These are phyloP conservation scores for Heliconius hermathena DNA, from an alignment of 1,140 invertebrate genomes.

Conservation along the genomic window DNA sequence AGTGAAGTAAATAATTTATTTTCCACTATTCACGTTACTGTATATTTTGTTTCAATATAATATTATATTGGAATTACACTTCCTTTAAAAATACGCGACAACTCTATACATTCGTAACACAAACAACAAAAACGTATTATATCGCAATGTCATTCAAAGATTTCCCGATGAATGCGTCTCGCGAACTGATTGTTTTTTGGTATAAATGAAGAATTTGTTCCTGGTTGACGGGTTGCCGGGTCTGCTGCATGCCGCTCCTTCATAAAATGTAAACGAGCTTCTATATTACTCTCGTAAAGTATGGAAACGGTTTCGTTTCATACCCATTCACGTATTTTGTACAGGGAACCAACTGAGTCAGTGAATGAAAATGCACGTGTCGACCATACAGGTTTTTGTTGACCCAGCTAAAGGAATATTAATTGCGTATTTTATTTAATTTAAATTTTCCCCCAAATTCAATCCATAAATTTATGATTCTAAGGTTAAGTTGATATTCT, in stretches of 20 bases:
- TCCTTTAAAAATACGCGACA: neutral
- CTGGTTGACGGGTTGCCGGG: constrained; percentile 63
- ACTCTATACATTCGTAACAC: constrained; percentile 16
- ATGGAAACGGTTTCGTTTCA: constrained; percentile 63
- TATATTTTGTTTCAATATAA: too few relatives aligned
- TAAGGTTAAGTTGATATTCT: neutral
- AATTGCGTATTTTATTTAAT: constrained; percentile 10
- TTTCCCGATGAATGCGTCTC: constrained; percentile 52
- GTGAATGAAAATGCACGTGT: constrained; percentile 51
- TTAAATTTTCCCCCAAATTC: neutral
- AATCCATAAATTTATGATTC: neutral
- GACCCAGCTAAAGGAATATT: neutral
- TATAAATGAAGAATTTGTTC: constrained; percentile 67
- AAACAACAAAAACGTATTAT: constrained; percentile 46
- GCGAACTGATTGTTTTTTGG: constrained; percentile 65
- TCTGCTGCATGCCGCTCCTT: constrained; percentile 61
- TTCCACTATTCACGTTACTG: too few relatives aligned
- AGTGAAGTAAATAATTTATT: too few relatives aligned
- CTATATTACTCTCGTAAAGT: constrained; percentile 61
- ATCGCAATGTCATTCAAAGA: constrained; percentile 68
- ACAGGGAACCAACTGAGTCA: constrained; percentile 28
- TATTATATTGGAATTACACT: neutral
- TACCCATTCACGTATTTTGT: constrained; percentile 53
- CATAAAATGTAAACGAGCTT: constrained; percentile 73
- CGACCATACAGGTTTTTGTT: neutral